phyloP scores from a whole-genome alignment of 2,797 vertebrate genomes.

The Crypturellus tataupa region DNA sequence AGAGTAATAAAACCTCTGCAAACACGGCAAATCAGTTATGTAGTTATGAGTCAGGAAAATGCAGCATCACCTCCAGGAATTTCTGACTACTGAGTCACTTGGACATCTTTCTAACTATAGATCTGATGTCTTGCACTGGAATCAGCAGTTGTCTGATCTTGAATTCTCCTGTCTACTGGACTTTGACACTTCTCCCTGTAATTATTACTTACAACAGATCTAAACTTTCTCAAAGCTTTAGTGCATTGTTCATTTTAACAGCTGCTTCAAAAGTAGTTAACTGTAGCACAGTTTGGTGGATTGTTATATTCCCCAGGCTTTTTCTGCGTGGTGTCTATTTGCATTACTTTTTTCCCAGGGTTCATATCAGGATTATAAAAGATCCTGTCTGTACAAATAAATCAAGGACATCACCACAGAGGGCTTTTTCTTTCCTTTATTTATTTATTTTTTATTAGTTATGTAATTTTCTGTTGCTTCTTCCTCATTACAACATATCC shows the following conservation, averaged over 20 bases:
- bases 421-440: background rate
- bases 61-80: constrained; percentile 10
- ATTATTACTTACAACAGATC: background rate
- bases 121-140: background rate
- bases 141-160: background rate
- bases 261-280: background rate
- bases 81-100: background rate
- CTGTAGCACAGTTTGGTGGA: background rate
- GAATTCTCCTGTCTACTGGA: background rate
- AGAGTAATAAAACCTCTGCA: background rate
- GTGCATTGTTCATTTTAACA: background rate
- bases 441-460: background rate
- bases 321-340: background rate
- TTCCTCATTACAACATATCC: constrained; percentile 3
- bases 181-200: background rate
- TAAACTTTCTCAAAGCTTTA: background rate
- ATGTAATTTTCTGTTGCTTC: background rate
- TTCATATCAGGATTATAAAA: background rate
- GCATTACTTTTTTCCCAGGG: background rate
- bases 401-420: background rate
- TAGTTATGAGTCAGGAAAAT: constrained; percentile 4
- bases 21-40: background rate
- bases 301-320: background rate
- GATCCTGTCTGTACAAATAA: constrained; percentile 6
- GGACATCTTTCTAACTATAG: background rate